Evolutionary conservation across 2,888 invertebrate genomes (phyloP).

Genomic region (Uropetala carovei): DNA sequence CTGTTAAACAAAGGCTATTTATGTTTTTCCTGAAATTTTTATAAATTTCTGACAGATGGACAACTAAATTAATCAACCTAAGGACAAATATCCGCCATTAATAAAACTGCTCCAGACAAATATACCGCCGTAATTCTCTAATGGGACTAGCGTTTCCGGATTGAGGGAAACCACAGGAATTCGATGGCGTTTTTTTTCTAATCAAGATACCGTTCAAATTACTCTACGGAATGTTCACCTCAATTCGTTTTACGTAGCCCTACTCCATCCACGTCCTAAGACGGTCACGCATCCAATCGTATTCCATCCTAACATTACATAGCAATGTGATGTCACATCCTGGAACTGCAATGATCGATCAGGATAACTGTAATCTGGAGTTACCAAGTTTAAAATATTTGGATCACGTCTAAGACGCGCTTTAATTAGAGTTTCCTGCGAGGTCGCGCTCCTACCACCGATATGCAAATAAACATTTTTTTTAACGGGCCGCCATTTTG

Average conservation of each 20-base stretch:
- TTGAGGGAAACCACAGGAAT: too few relatives aligned
- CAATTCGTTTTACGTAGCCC: neutral
- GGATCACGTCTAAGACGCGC: neutral
- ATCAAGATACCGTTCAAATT: neutral
- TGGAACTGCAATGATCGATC: neutral
- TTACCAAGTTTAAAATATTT: neutral
- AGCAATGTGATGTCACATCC: neutral
- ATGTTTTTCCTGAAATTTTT: too few relatives aligned
- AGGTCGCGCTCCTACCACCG: slow-evolving; percentile 18
- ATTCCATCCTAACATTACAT: neutral
- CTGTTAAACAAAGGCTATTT: too few relatives aligned
- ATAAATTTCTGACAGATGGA: too few relatives aligned
- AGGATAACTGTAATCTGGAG: neutral
- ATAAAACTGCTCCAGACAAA: too few relatives aligned
- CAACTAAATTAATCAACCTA: too few relatives aligned
- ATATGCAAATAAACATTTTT: neutral
- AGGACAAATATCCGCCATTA: too few relatives aligned
- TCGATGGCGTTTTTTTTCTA: neutral
- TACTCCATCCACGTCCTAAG: neutral
- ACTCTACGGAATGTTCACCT: neutral
- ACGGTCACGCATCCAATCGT: neutral
- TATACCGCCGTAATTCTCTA: too few relatives aligned
- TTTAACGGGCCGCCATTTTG: slow-evolving; percentile 32
- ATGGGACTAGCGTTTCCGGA: too few relatives aligned
- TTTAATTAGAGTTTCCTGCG: neutral